Percentiles rank a stretch among this genome's conserved stretches.
phyloP scores from a whole-genome alignment of 2,888 invertebrate genomes.

The Holacanthella duospinosa region DNA sequence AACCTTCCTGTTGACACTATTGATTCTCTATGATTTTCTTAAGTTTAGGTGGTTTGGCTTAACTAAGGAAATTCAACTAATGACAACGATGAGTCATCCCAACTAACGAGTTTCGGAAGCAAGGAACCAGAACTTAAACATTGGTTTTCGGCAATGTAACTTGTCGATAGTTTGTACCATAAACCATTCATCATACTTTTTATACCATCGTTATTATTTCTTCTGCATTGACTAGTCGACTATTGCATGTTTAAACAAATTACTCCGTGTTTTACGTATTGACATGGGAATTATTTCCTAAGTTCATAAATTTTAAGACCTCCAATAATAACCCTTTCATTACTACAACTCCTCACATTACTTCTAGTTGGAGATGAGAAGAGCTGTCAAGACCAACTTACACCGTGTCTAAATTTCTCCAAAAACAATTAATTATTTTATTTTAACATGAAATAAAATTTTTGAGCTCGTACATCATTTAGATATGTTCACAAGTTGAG shows the following conservation, averaged over 20 bases:
- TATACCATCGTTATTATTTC: not conserved
- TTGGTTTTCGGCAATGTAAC: too few relatives aligned
- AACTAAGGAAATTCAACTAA: too few relatives aligned
- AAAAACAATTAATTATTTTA: too few relatives aligned
- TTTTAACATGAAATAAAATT: too few relatives aligned
- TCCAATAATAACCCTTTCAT: not conserved
- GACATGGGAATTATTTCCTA: not conserved
- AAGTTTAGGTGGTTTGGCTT: too few relatives aligned
- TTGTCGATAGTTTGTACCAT: not conserved
- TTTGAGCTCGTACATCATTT: too few relatives aligned
- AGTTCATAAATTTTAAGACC: not conserved
- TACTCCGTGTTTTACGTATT: not conserved
- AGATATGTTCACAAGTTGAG: too few relatives aligned
- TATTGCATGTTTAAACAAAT: slow-evolving; percentile 2
- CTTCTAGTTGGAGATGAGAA: too few relatives aligned
- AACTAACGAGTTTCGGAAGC: not conserved
- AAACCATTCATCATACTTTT: not conserved
- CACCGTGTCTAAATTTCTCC: too few relatives aligned
- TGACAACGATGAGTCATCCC: not conserved
- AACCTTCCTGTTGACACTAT: not conserved
- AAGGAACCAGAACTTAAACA: not conserved
- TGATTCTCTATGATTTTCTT: too few relatives aligned
- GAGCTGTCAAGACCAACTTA: too few relatives aligned
- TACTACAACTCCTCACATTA: not conserved
- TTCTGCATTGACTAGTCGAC: not conserved